These are phyloP conservation scores for Eulithis testata DNA, from an alignment of 2,888 invertebrate species.

Conservation along the genomic window DNA sequence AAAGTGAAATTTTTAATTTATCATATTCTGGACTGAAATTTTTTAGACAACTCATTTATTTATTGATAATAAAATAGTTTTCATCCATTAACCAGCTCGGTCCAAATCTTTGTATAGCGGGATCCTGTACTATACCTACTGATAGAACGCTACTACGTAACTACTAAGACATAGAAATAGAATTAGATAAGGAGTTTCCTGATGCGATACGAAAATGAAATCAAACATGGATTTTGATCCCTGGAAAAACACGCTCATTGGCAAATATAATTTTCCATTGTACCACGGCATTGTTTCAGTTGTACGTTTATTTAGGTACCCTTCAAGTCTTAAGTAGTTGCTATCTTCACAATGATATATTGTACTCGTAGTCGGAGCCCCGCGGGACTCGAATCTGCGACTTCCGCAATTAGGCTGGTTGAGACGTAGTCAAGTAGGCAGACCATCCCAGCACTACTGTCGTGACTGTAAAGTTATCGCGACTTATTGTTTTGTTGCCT, in stretches of 20 bases:
- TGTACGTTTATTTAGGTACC: too few species aligned
- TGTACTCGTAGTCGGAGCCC: conserved; percentile 32
- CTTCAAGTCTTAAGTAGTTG: background rate
- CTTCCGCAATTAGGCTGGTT: conserved; percentile 56
- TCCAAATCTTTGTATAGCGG: too few species aligned
- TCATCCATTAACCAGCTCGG: too few species aligned
- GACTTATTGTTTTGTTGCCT: conserved; percentile 17
- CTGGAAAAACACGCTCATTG: conserved; percentile 8
- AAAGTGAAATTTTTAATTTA: too few species aligned
- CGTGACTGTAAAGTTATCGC: conserved; percentile 15
- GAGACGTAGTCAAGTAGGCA: conserved; percentile 29
- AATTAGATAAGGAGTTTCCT: conserved; percentile 5
- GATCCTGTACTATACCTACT: too few species aligned
- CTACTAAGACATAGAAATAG: conserved; percentile 1
- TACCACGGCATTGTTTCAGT: background rate
- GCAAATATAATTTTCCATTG: conserved; percentile 1
- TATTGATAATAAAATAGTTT: too few species aligned
- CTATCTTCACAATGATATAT: background rate
- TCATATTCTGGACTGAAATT: too few species aligned
- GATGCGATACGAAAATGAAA: conserved; percentile 1
- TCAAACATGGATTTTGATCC: conserved; percentile 11
- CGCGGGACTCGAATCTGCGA: conserved; percentile 60
- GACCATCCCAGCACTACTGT: conserved; percentile 33
- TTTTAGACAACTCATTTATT: too few species aligned
- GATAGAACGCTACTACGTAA: too few species aligned